These are phyloP conservation scores for Hypomesus transpacificus DNA, from an alignment of 2,113 vertebrate species.

Conservation along the genomic window DNA sequence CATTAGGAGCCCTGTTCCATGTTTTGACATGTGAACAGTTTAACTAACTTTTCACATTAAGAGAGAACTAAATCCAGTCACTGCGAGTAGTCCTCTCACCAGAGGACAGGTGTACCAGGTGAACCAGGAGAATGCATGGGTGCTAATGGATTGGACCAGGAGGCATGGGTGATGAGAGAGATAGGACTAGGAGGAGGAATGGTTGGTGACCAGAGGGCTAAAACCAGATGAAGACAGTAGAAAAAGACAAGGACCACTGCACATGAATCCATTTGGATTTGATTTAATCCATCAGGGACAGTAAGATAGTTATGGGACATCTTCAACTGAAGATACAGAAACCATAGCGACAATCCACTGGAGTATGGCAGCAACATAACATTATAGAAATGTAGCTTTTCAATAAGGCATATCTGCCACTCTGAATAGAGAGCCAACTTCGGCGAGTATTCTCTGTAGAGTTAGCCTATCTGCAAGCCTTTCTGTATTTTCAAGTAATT, in stretches of 20 bases:
- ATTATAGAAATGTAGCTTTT: neutral
- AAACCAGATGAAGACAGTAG: too few species aligned
- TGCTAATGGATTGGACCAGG: constrained; percentile 33
- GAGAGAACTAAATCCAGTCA: too few species aligned
- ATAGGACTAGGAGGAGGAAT: too few species aligned
- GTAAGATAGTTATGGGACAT: neutral
- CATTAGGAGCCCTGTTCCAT: too few species aligned
- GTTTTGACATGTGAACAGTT: too few species aligned
- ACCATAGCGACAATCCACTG: neutral
- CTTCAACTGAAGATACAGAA: neutral
- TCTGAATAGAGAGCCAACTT: constrained; percentile 19
- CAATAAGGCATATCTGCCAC: neutral
- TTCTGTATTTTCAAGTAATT: constrained; percentile 50
- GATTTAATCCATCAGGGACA: neutral
- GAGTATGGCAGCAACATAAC: neutral
- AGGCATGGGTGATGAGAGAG: neutral
- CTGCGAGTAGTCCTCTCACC: too few species aligned
- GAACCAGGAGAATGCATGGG: neutral
- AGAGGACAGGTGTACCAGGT: constrained; percentile 3
- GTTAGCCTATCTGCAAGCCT: constrained; percentile 21
- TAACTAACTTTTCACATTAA: too few species aligned
- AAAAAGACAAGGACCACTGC: too few species aligned
- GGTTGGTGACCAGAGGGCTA: too few species aligned
- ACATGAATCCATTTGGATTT: too few species aligned
- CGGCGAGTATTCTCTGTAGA: constrained; percentile 23